These are phyloP conservation scores for Nanger granti DNA, from an alignment of 2,113 vertebrate species.

Conservation along the genomic window DNA sequence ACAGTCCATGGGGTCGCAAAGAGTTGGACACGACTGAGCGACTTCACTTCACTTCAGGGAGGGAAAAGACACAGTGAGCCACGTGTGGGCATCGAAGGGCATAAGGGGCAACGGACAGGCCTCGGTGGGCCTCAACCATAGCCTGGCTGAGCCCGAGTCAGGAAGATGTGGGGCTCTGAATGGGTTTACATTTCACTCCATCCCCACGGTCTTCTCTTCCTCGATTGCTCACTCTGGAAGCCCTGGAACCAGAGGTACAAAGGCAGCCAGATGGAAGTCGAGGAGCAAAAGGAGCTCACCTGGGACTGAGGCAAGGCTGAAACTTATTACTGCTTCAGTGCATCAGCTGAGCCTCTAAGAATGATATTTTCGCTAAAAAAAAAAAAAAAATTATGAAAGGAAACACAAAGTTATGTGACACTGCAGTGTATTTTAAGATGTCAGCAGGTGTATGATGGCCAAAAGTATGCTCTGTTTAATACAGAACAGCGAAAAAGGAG, in stretches of 20 bases:
- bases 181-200: background rate
- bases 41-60: background rate
- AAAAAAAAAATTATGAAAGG: background rate
- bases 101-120: background rate
- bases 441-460: background rate
- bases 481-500: background rate
- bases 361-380: background rate
- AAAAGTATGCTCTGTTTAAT: background rate
- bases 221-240: background rate
- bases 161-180: background rate
- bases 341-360: background rate
- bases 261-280: background rate
- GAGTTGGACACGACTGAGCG: too few relatives aligned
- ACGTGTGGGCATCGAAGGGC: background rate
- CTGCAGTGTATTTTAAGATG: background rate
- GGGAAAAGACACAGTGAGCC: background rate
- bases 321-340: background rate
- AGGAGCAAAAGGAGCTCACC: background rate
- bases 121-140: background rate
- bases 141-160: background rate
- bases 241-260: background rate
- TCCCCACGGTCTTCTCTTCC: background rate
- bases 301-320: background rate
- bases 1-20: too few relatives aligned
- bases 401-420: background rate